Conservation (phyloP, 2,113 vertebrate genomes). For the Pluvialis apricaria region DNA sequence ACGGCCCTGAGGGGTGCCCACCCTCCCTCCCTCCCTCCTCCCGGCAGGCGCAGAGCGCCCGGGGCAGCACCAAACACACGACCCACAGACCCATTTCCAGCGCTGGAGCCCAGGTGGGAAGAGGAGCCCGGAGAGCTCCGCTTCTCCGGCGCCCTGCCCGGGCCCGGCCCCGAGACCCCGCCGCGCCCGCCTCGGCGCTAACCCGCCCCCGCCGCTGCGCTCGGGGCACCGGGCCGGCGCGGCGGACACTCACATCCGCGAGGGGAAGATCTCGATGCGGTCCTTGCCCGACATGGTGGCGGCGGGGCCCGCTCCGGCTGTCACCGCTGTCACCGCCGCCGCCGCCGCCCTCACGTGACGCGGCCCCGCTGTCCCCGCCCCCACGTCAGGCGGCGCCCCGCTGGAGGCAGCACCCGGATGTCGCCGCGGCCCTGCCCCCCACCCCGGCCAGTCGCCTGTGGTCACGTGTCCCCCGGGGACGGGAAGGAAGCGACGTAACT, state of each 20-base stretch:
- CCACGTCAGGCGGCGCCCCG: not conserved
- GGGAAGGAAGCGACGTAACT: no score
- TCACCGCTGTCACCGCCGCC: not conserved
- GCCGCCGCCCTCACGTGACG: not conserved
- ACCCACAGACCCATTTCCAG: no score
- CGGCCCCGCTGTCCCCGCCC: not conserved
- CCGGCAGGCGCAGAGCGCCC: no score
- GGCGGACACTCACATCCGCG: constrained; percentile 88
- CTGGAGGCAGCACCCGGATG: not conserved
- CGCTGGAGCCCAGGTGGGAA: not conserved
- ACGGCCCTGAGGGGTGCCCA: no score
- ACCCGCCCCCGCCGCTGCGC: not conserved
- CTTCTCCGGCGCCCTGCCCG: not conserved
- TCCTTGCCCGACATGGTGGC: constrained; percentile 92
- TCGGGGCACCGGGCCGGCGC: not conserved
- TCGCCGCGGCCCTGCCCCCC: not conserved
- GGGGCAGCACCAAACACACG: no score
- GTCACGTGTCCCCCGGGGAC: not conserved
- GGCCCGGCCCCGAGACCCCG: not conserved
- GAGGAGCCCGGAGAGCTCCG: not conserved
- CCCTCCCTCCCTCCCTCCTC: no score
- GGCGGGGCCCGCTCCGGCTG: not conserved
- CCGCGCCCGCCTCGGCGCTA: not conserved
- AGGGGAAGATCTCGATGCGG: constrained; percentile 94
- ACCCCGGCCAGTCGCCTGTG: fast-evolving